phyloP scores from a whole-genome alignment of 2,888 invertebrate species.

The Lottia gigantea region DNA sequence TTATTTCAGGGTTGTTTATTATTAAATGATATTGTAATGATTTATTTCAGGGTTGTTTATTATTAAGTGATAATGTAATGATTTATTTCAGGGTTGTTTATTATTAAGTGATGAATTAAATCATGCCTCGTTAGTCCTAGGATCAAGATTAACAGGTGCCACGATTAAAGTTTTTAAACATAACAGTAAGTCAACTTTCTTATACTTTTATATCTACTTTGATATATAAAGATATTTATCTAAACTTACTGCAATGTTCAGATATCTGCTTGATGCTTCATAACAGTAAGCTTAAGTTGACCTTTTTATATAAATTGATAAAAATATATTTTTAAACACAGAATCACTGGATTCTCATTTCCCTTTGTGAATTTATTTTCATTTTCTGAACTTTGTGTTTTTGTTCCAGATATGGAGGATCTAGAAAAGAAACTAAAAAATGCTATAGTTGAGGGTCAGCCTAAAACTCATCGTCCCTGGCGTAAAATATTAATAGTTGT shows the following conservation, averaged over 20 bases:
- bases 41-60: too few species aligned
- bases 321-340: too few species aligned
- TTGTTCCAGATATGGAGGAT: constrained; percentile 78
- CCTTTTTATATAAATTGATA: too few species aligned
- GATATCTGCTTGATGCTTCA: too few species aligned
- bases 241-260: too few species aligned
- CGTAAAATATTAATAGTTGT: constrained; percentile 91
- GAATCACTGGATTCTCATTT: too few species aligned
- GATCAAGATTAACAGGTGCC: constrained; percentile 87
- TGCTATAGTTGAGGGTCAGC: constrained; percentile 83
- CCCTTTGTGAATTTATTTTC: neutral
- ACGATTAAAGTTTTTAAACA: constrained; percentile 84
- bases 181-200: constrained; percentile 67
- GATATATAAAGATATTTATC: too few species aligned
- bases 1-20: too few species aligned
- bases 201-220: neutral
- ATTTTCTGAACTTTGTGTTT: neutral
- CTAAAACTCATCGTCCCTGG: constrained; percentile 83
- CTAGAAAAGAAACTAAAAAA: constrained; percentile 82
- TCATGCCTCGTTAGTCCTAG: constrained; percentile 95
- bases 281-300: too few species aligned
- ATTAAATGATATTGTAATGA: too few species aligned
- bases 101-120: constrained; percentile 97
- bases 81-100: constrained; percentile 76
- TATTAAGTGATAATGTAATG: too few species aligned